Conservation (phyloP, 2,888 invertebrate genomes). For the Oeneis ivallda region DNA sequence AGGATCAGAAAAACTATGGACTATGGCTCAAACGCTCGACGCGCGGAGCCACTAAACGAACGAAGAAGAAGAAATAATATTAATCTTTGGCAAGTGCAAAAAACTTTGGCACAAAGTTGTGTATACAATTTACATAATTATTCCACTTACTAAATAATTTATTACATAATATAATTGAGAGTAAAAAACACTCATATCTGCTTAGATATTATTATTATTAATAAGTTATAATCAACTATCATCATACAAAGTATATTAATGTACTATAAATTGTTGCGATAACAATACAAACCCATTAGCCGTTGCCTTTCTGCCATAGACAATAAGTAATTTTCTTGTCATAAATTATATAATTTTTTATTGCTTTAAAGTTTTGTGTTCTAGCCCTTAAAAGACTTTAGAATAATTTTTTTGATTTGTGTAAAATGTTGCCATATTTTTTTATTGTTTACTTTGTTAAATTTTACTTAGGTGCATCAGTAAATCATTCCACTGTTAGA, state of each 20-base stretch:
- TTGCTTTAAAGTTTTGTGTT: background rate
- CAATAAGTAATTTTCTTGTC: conserved; percentile 40
- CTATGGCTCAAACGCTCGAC: too few relatives aligned
- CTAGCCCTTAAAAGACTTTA: conserved; percentile 22
- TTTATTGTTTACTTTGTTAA: conserved; percentile 31
- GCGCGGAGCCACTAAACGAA: too few relatives aligned
- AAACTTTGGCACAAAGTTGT: conserved; percentile 61
- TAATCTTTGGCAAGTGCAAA: conserved; percentile 46
- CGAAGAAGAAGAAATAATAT: too few relatives aligned
- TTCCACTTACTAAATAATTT: conserved; percentile 56
- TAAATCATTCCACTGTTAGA: conserved; percentile 49
- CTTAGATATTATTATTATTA: conserved; percentile 62
- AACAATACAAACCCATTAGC: conserved; percentile 34
- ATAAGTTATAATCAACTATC: conserved; percentile 33
- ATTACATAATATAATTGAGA: conserved; percentile 57
- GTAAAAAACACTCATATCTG: conserved; percentile 73
- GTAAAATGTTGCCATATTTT: conserved; percentile 38
- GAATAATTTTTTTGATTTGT: conserved; percentile 13
- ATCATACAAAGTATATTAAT: conserved; percentile 29
- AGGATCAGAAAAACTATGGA: too few relatives aligned
- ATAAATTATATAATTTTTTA: conserved; percentile 19
- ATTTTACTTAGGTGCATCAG: conserved; percentile 35
- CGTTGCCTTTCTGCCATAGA: conserved; percentile 41
- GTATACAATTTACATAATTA: conserved; percentile 63
- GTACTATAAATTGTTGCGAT: conserved; percentile 27